Percentiles rank a stretch among this genome's conserved stretches.
Conservation (phyloP, 2,888 invertebrate species). For the Oithona nana region DNA sequence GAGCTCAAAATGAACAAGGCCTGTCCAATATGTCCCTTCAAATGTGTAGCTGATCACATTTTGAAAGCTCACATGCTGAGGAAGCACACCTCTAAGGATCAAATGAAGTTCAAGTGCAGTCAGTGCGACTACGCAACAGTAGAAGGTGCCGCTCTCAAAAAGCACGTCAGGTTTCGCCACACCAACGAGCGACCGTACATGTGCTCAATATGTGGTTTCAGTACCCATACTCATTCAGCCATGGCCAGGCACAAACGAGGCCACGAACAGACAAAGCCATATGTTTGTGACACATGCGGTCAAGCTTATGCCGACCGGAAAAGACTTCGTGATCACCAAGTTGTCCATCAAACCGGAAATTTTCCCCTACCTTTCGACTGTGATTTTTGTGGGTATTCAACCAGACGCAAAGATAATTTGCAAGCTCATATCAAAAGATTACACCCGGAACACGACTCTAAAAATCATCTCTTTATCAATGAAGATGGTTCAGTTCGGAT, state of each 20-base stretch:
- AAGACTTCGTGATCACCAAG: slow-evolving; percentile 23
- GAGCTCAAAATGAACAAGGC: slow-evolving; percentile 19
- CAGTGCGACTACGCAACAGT: slow-evolving; percentile 23
- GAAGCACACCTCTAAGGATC: slow-evolving; percentile 21
- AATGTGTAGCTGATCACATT: slow-evolving; percentile 21
- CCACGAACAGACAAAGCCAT: slow-evolving; percentile 23
- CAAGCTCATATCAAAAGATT: slow-evolving; percentile 3
- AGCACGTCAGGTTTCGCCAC: slow-evolving; percentile 23
- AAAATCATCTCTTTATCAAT: too few species aligned
- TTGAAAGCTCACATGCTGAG: slow-evolving; percentile 23
- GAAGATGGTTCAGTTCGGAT: too few species aligned
- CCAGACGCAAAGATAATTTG: slow-evolving; percentile 19
- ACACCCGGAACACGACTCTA: not conserved
- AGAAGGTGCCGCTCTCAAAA: slow-evolving; percentile 24
- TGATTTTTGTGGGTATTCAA: slow-evolving; percentile 21
- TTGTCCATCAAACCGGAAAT: slow-evolving; percentile 23
- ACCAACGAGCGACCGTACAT: slow-evolving; percentile 22
- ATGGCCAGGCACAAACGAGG: slow-evolving; percentile 23
- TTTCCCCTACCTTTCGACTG: slow-evolving; percentile 21
- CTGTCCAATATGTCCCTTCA: slow-evolving; percentile 22
- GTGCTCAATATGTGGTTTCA: slow-evolving; percentile 23
- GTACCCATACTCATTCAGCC: slow-evolving; percentile 23
- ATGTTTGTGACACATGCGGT: slow-evolving; percentile 22
- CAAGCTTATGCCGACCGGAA: slow-evolving; percentile 24
- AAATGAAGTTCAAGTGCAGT: slow-evolving; percentile 21